Evolutionary conservation across 64 coral and sea anemone genomes (phyloP), one percentile per base, ranked within the genome.

Genomic region (Dendrophyllia cribrosa): DNA sequence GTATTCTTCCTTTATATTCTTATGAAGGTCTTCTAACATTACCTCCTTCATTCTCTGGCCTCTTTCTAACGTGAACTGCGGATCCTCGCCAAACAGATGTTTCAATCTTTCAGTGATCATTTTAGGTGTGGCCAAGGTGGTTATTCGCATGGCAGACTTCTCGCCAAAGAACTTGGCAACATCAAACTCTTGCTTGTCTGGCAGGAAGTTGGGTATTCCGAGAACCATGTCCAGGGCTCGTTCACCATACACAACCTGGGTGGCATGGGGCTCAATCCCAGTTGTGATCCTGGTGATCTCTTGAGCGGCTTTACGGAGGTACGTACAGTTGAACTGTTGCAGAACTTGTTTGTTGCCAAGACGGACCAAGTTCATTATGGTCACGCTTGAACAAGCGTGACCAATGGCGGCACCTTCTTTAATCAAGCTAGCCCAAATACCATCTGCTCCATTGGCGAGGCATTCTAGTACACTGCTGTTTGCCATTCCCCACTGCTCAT

Each of bases 341-440:
- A 92, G 81, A 34, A 34, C 34, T 22, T 67, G 51, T 78, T 89
- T 83, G 76, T 94, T 94, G 15, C 92, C 92, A 50, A 94, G 56
- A 15, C 92, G 92, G 34, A 94, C 68, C 63, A 94, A 43, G 7
- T 94, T 94, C 92, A 94, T 94, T 58, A 94, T 46, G 17, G 92
- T 94, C 25, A 94, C 76, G 59, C 53, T 73, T 14, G 92, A 94
- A 53, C 86, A 82, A 9, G 87, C 87, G 68, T 94, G 92, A 2
- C 92, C 92, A 86, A 94, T 89, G 13, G 87, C 56, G 6, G 86
- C 92, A 5, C 92, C 92, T 67, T 94, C 92, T 49, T 89, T 79
- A 50, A 60, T 74, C 9, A 94, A 76, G 19, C 92, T 73, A 15
- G 92, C 92, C 92, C 92, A 94, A 64, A 94, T 83, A 23, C 92